Evolutionary conservation across 2,797 vertebrate species (phyloP).

Genomic region (Megaceryle alcyon): DNA sequence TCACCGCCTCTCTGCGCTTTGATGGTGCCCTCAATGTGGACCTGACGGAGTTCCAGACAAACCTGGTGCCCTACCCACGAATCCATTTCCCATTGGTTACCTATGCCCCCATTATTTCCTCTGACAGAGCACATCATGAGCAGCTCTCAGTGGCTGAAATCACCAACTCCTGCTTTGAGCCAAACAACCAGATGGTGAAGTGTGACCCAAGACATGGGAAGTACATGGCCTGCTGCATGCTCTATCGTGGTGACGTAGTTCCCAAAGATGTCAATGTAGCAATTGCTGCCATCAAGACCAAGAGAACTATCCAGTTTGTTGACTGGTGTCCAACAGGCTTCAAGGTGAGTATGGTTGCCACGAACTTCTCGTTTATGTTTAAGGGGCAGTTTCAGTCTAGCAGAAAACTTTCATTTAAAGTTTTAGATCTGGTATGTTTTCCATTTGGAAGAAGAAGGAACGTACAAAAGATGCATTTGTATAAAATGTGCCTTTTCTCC

Average conservation of each 20-base stretch:
- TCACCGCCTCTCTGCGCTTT: slow-evolving; percentile 80
- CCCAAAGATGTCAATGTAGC: slow-evolving; percentile 91
- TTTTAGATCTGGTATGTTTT: neutral
- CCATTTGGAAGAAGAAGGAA: neutral
- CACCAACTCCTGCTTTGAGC: slow-evolving; percentile 77
- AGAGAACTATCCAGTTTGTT: slow-evolving; percentile 86
- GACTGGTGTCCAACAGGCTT: slow-evolving; percentile 80
- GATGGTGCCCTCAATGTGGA: slow-evolving; percentile 81
- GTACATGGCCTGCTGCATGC: slow-evolving; percentile 91
- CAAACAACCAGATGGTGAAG: slow-evolving; percentile 82
- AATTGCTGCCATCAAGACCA: slow-evolving; percentile 89
- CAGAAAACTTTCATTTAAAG: neutral
- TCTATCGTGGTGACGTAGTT: slow-evolving; percentile 89
- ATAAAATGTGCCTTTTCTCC: neutral
- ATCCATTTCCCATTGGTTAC: slow-evolving; percentile 82
- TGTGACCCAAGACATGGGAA: slow-evolving; percentile 75
- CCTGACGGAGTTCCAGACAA: slow-evolving; percentile 83
- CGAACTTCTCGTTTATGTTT: neutral
- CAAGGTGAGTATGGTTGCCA: neutral
- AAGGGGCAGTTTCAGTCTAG: neutral
- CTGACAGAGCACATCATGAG: slow-evolving; percentile 77
- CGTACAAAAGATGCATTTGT: accelerated
- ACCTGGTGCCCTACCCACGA: slow-evolving; percentile 82
- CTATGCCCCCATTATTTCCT: slow-evolving; percentile 79
- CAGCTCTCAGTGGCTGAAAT: slow-evolving; percentile 73